phyloP scores from a whole-genome alignment of 2,888 invertebrate species.

The Physocephala rufipes region DNA sequence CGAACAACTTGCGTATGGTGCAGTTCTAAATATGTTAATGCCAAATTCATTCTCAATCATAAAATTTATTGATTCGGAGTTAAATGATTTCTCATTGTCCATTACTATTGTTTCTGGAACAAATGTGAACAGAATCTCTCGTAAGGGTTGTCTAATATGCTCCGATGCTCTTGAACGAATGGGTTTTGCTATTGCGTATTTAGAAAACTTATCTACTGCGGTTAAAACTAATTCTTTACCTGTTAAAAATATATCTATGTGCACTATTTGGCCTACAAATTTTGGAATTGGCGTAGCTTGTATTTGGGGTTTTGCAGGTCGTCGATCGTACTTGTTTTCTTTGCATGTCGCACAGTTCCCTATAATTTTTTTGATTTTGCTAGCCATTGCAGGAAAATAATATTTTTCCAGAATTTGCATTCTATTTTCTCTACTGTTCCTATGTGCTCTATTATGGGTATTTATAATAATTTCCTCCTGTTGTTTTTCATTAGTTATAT shows the following conservation, averaged over 20 bases:
- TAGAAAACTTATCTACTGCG: conserved; percentile 18
- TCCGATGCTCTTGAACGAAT: conserved; percentile 30
- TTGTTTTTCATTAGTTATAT: no score
- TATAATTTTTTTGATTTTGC: background rate
- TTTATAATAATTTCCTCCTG: conserved; percentile 26
- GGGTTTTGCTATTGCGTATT: conserved; percentile 22
- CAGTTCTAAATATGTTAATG: conserved; percentile 31
- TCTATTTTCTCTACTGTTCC: conserved; percentile 30
- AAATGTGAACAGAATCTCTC: conserved; percentile 29
- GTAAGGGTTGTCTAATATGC: conserved; percentile 27
- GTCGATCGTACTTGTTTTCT: background rate
- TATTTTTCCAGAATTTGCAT: conserved; percentile 17
- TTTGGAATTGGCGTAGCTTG: conserved; percentile 6
- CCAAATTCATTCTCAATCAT: conserved; percentile 29
- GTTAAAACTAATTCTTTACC: background rate
- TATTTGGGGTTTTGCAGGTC: background rate
- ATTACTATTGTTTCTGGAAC: conserved; percentile 21
- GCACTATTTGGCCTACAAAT: conserved; percentile 1
- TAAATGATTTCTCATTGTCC: conserved; percentile 37
- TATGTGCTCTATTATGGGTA: background rate
- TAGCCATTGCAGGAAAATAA: conserved; percentile 30
- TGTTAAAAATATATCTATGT: conserved; percentile 1
- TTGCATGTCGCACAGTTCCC: background rate
- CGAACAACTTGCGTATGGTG: conserved; percentile 8
- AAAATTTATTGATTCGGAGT: conserved; percentile 24